These are phyloP conservation scores for Ophioninae sp. DNA, from an alignment of 2,888 invertebrate species.

Conservation along the genomic window DNA sequence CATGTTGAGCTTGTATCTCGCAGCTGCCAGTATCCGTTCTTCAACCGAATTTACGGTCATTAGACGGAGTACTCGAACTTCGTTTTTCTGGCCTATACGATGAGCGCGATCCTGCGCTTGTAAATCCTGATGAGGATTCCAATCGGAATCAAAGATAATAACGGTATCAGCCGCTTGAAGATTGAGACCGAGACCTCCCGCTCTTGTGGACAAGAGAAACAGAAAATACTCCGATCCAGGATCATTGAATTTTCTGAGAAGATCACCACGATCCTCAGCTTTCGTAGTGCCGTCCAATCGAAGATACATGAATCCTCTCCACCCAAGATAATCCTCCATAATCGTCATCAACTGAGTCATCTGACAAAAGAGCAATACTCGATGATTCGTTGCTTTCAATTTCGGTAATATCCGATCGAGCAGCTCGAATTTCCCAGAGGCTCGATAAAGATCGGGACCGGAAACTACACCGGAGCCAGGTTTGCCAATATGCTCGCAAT, in stretches of 20 bases:
- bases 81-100: conserved; percentile 99
- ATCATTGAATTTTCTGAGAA: conserved; percentile 95
- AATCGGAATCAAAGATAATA: conserved; percentile 99
- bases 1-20: conserved; percentile 98
- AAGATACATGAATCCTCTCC: conserved; percentile 94
- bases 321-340: conserved; percentile 98
- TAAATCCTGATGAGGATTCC: conserved; percentile 99
- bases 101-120: conserved; percentile 99
- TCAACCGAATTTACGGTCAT: conserved; percentile 99
- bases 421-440: conserved; percentile 98
- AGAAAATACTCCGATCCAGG: conserved; percentile 95
- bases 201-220: conserved; percentile 97
- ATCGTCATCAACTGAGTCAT: conserved; percentile 99
- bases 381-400: conserved; percentile 93
- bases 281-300: conserved; percentile 99
- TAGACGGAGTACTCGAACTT: conserved; percentile 96
- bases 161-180: conserved; percentile 98
- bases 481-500: conserved; percentile 93
- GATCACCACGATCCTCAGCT: conserved; percentile 98
- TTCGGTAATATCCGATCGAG: conserved; percentile 98
- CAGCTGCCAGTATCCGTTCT: conserved; percentile 98
- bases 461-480: conserved; percentile 88
- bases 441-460: conserved; percentile 95
- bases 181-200: conserved; percentile 98
- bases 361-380: conserved; percentile 99